A percentile compares a stretch with the other conserved stretches of the same genome.
Evolutionary conservation across 1,140 invertebrate genomes (phyloP).

Genomic region (Batillaria attramentaria): DNA sequence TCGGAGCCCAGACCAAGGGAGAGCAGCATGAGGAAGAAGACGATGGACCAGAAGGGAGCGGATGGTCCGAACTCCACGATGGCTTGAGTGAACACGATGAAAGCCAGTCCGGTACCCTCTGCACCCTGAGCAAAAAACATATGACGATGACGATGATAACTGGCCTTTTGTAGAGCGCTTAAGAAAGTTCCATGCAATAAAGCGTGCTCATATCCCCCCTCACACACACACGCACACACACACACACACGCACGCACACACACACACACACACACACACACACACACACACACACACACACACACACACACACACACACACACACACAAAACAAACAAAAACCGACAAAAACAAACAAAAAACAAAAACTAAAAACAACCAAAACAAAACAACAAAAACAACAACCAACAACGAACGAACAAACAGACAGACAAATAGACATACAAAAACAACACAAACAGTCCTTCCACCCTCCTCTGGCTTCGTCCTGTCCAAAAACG

Average conservation of each 20-base stretch:
- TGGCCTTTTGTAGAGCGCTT: not conserved
- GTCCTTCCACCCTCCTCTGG: too few relatives aligned
- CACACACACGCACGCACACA: not conserved
- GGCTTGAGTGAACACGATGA: conserved; percentile 93
- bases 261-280: not conserved
- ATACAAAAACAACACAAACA: too few relatives aligned
- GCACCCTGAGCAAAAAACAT: conserved; percentile 55
- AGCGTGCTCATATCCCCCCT: too few relatives aligned
- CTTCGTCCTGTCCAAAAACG: too few relatives aligned
- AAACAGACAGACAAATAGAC: too few relatives aligned
- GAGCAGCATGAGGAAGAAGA: conserved; percentile 96
- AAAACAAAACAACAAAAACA: too few relatives aligned
- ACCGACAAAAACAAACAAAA: too few relatives aligned
- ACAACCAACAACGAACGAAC: too few relatives aligned
- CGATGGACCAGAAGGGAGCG: conserved; percentile 89
- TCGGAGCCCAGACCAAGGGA: conserved; percentile 92
- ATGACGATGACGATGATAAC: not conserved
- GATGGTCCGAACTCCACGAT: conserved; percentile 91
- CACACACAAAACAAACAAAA: too few relatives aligned
- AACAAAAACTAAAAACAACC: too few relatives aligned
- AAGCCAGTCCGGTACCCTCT: conserved; percentile 84
- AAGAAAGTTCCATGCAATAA: too few relatives aligned
- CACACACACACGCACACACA: not conserved
- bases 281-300: not conserved
- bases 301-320: too few relatives aligned